Evolutionary conservation across 2,888 invertebrate species (phyloP).

Genomic region (Lithosia quadra): DNA sequence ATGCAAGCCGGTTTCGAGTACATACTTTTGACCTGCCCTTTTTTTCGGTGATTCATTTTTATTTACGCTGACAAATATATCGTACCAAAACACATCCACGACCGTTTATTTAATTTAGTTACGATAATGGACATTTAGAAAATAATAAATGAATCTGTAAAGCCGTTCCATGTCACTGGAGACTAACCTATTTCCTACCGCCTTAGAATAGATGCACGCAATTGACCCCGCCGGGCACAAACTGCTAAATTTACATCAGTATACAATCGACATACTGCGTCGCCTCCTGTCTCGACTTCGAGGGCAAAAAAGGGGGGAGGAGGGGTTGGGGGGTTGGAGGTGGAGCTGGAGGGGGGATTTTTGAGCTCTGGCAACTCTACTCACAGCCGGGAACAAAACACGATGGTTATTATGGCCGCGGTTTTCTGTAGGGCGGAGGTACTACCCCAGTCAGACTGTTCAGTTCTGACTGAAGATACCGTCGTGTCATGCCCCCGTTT

Average conservation of each 20-base stretch:
- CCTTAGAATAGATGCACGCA: slow-evolving; percentile 50
- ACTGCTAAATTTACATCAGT: slow-evolving; percentile 42
- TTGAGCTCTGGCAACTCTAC: too few relatives aligned
- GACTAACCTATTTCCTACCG: slow-evolving; percentile 36
- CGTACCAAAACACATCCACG: not conserved
- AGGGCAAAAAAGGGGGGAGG: not conserved
- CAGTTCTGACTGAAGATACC: too few relatives aligned
- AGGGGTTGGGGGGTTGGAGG: too few relatives aligned
- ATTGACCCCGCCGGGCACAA: slow-evolving; percentile 41
- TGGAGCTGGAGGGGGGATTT: too few relatives aligned
- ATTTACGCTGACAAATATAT: not conserved
- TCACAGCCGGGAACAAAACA: too few relatives aligned
- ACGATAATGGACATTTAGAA: not conserved
- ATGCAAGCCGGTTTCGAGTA: too few relatives aligned
- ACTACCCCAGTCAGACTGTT: too few relatives aligned
- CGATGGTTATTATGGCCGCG: too few relatives aligned
- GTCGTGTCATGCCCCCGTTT: too few relatives aligned
- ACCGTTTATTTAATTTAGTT: not conserved
- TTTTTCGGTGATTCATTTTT: too few relatives aligned
- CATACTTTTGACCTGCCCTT: too few relatives aligned
- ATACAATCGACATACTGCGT: not conserved
- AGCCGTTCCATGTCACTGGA: slow-evolving; percentile 21
- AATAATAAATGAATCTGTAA: not conserved
- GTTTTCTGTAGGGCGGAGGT: too few relatives aligned
- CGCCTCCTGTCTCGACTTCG: not conserved